Percentiles rank a stretch among this genome's conserved stretches.
phyloP scores from a whole-genome alignment of 2,113 vertebrate genomes.

The Menura novaehollandiae region DNA sequence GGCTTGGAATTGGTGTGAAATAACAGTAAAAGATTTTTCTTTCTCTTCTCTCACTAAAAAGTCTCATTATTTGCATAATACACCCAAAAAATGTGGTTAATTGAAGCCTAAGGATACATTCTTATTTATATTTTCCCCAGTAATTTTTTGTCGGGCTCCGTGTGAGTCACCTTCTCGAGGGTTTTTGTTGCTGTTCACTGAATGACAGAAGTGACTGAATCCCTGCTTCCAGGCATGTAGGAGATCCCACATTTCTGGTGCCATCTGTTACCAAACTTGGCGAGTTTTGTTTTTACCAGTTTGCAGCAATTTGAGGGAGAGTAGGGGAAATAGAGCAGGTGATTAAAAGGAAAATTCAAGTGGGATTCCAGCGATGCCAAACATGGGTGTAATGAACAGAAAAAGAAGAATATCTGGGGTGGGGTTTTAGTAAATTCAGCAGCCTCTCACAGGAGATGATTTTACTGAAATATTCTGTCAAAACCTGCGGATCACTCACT shows the following conservation, averaged over 20 bases:
- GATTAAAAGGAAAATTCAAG: background rate
- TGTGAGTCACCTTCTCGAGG: background rate
- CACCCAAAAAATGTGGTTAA: background rate
- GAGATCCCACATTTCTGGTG: background rate
- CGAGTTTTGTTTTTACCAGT: background rate
- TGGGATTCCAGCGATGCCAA: background rate
- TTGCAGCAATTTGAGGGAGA: background rate
- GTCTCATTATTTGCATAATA: background rate
- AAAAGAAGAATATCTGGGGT: background rate
- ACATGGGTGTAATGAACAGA: background rate
- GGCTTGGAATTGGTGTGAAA: background rate
- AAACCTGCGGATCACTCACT: background rate
- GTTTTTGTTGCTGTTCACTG: background rate
- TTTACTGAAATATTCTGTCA: background rate
- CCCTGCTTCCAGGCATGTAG: background rate
- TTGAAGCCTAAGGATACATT: background rate
- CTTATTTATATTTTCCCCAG: background rate
- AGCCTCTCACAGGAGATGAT: background rate
- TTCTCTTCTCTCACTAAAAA: background rate
- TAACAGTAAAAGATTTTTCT: background rate
- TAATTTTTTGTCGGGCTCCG: background rate
- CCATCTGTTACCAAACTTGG: constrained; percentile 12
- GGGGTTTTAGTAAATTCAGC: background rate
- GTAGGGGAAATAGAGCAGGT: background rate
- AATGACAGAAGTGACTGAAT: background rate